These are phyloP conservation scores for Thysanoteuthis rhombus DNA, from an alignment of 2,888 invertebrate species.

Conservation along the genomic window DNA sequence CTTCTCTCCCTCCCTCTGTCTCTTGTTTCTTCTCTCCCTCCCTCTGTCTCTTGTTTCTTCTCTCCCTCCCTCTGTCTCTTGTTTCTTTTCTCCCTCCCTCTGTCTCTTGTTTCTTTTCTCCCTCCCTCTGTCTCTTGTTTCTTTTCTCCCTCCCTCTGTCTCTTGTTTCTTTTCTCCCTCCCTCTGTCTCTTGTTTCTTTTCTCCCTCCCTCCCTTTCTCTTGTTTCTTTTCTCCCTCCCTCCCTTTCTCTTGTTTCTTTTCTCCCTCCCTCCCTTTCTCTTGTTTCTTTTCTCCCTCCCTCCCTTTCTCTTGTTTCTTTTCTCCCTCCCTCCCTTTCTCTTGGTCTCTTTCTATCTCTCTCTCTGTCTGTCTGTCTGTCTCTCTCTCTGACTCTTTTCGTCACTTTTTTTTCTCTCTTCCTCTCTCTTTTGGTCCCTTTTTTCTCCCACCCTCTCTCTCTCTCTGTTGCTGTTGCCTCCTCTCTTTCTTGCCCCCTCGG, in stretches of 20 bases:
- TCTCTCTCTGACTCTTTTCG: not conserved
- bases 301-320: not conserved
- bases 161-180: not conserved
- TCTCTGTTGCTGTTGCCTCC: not conserved
- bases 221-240: not conserved
- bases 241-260: not conserved
- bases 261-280: not conserved
- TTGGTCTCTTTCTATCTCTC: too few species aligned
- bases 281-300: not conserved
- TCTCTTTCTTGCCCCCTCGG: not conserved
- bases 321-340: not conserved
- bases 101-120: not conserved
- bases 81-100: not conserved
- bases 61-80: too few species aligned
- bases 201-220: not conserved
- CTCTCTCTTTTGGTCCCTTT: not conserved
- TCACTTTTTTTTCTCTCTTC: not conserved
- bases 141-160: not conserved
- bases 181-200: not conserved
- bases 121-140: too few species aligned
- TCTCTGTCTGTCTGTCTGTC: not conserved
- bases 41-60: too few species aligned
- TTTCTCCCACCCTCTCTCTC: not conserved
- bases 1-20: too few species aligned
- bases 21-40: too few species aligned